phyloP scores from a whole-genome alignment of 1,140 invertebrate species.

The Zaprionus nigranus region DNA sequence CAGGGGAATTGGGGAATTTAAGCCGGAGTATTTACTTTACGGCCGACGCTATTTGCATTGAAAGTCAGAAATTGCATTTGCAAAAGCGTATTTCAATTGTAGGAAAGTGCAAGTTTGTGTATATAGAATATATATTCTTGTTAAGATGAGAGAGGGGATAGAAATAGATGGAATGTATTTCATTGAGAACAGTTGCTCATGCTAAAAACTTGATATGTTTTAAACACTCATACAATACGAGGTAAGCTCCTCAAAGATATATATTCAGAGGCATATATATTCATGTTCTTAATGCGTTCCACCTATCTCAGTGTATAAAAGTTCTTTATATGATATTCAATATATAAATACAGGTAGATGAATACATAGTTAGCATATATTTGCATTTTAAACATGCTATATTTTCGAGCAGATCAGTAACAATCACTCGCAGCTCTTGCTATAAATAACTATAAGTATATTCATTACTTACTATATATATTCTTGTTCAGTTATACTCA shows the following conservation, averaged over 20 bases:
- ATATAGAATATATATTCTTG: not conserved
- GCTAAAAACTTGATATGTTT: not conserved
- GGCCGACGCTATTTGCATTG: not conserved
- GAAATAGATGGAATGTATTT: not conserved
- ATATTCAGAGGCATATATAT: not conserved
- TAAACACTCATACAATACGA: no score
- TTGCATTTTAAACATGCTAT: no score
- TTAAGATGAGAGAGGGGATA: not conserved
- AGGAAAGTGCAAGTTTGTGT: no score
- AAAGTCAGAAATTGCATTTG: constrained; percentile 3
- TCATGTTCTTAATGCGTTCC: not conserved
- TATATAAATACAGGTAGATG: no score
- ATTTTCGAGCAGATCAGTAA: no score
- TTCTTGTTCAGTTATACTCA: not conserved
- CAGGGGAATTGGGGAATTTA: constrained; percentile 3
- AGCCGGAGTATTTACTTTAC: not conserved
- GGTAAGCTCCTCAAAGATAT: accelerated
- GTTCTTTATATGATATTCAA: no score
- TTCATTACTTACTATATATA: not conserved
- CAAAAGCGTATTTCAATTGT: not conserved
- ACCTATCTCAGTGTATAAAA: not conserved
- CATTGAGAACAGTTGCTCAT: not conserved
- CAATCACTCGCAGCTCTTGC: no score
- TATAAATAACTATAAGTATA: not conserved
- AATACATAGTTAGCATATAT: no score